Evolutionary conservation across 2,888 invertebrate genomes (phyloP).

Genomic region (Dione juno): DNA sequence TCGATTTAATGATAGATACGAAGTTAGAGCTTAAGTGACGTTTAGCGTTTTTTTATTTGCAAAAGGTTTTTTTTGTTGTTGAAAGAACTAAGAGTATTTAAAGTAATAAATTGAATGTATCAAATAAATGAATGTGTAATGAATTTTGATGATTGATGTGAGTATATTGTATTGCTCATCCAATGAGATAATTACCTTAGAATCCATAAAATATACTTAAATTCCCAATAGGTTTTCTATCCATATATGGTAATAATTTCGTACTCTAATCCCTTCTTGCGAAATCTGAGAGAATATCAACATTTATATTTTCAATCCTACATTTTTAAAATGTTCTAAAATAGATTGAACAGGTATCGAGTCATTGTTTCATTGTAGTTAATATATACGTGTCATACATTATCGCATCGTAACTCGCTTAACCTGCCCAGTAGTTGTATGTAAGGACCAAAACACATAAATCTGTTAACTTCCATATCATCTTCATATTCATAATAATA

Average conservation of each 20-base stretch:
- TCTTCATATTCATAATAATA: constrained; percentile 40
- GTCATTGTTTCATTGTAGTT: neutral
- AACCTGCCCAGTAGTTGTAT: constrained; percentile 55
- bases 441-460: constrained; percentile 74
- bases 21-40: constrained; percentile 62
- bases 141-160: constrained; percentile 5
- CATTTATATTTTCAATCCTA: neutral
- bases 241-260: neutral
- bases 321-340: neutral
- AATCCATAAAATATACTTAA: neutral
- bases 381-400: neutral
- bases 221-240: constrained; percentile 19
- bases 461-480: constrained; percentile 68
- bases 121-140: constrained; percentile 9
- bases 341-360: neutral
- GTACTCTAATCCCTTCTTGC: neutral
- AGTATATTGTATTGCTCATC: constrained; percentile 1
- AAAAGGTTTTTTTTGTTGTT: constrained; percentile 3
- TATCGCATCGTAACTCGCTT: constrained; percentile 7
- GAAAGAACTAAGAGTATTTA: neutral
- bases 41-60: constrained; percentile 1
- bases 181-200: neutral
- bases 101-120: neutral
- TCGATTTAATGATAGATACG: constrained; percentile 69
- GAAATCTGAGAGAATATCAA: neutral